phyloP scores from a whole-genome alignment of 2,888 invertebrate genomes.

The Oligia strigilis region DNA sequence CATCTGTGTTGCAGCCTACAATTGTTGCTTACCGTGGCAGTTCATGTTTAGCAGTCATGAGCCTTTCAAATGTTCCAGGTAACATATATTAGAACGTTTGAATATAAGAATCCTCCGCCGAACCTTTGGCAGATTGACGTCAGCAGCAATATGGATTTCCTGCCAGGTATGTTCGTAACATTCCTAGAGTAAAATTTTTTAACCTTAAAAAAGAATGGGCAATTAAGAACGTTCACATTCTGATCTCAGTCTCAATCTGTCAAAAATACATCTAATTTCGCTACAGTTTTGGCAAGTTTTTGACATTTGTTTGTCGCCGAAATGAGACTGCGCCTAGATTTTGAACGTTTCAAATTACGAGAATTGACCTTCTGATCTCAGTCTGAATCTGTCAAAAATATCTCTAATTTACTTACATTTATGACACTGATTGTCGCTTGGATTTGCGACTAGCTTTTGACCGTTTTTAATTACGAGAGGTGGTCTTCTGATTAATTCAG shows the following conservation, averaged over 20 bases:
- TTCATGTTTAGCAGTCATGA: neutral
- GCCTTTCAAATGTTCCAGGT: conserved; percentile 67
- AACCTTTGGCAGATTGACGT: conserved; percentile 70
- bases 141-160: conserved; percentile 44
- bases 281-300: too few relatives aligned
- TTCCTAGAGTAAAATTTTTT: neutral
- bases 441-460: neutral
- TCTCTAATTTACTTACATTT: neutral
- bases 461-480: too few relatives aligned
- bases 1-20: neutral
- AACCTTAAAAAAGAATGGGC: neutral
- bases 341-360: too few relatives aligned
- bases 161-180: conserved; percentile 60
- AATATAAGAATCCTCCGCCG: conserved; percentile 63
- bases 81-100: conserved; percentile 70
- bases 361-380: too few relatives aligned
- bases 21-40: neutral
- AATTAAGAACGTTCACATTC: neutral
- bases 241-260: too few relatives aligned
- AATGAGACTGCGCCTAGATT: too few relatives aligned
- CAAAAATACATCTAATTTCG: too few relatives aligned
- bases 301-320: too few relatives aligned
- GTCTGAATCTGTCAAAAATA: too few relatives aligned
- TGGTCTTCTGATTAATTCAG: neutral
- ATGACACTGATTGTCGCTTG: neutral